Evolutionary conservation across 1,140 invertebrate genomes (phyloP).

Genomic region (Drosophila trapezifrons): DNA sequence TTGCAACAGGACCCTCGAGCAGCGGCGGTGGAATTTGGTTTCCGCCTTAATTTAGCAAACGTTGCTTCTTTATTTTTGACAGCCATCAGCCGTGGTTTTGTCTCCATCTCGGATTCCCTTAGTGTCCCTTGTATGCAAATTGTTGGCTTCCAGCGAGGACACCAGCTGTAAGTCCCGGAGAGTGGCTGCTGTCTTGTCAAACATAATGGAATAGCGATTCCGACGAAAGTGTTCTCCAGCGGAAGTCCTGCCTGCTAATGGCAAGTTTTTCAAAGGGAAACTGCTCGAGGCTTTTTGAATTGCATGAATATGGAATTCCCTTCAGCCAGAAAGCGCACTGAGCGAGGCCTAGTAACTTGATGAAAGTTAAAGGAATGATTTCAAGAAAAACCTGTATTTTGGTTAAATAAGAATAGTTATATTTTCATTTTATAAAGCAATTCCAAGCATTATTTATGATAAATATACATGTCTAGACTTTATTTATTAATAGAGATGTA

Average conservation of each 20-base stretch:
- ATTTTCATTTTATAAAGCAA: too few species aligned
- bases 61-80: slow-evolving; percentile 72
- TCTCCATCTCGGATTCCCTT: slow-evolving; percentile 32
- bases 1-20: slow-evolving; percentile 1
- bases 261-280: slow-evolving; percentile 17
- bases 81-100: slow-evolving; percentile 36
- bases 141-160: slow-evolving; percentile 20
- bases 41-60: slow-evolving; percentile 80
- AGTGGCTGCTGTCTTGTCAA: slow-evolving; percentile 12
- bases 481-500: background rate
- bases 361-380: too few species aligned
- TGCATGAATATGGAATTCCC: slow-evolving; percentile 12
- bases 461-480: too few species aligned
- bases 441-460: background rate
- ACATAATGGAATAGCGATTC: slow-evolving; percentile 28
- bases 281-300: background rate
- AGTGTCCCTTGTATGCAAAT: slow-evolving; percentile 35
- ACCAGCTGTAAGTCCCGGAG: slow-evolving; percentile 15
- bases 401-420: background rate
- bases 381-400: background rate
- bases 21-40: slow-evolving; percentile 58
- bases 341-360: too few species aligned
- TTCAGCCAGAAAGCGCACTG: background rate
- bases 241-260: slow-evolving; percentile 24
- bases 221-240: slow-evolving; percentile 3